phyloP scores from a whole-genome alignment of 1,140 invertebrate genomes.

The Nymphalis io region DNA sequence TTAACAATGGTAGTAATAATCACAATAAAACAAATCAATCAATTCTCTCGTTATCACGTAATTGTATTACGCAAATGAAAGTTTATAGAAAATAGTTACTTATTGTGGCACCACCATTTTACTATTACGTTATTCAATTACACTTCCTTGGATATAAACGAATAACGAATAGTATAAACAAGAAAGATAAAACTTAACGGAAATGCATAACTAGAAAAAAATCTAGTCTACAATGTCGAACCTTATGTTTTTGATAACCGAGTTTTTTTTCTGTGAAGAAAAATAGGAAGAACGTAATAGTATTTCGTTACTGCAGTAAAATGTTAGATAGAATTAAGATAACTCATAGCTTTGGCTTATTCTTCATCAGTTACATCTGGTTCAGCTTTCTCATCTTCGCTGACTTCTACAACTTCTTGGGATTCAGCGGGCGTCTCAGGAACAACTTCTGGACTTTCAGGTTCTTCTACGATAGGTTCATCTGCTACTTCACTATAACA shows the following conservation, averaged over 20 bases:
- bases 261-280: slow-evolving; percentile 4
- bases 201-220: slow-evolving; percentile 45
- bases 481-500: slow-evolving; percentile 59
- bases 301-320: slow-evolving; percentile 9
- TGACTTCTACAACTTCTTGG: slow-evolving; percentile 62
- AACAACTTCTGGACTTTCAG: slow-evolving; percentile 58
- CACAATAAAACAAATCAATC: slow-evolving; percentile 38
- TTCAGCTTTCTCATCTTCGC: slow-evolving; percentile 75
- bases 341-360: slow-evolving; percentile 42
- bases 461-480: slow-evolving; percentile 72
- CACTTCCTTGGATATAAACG: slow-evolving; percentile 42
- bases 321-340: slow-evolving; percentile 13
- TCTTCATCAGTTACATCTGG: slow-evolving; percentile 79
- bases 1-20: slow-evolving; percentile 62
- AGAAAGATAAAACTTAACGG: slow-evolving; percentile 33
- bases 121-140: slow-evolving; percentile 62
- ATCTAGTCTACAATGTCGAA: slow-evolving; percentile 24
- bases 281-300: not conserved
- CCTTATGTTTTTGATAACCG: slow-evolving; percentile 9
- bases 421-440: slow-evolving; percentile 51
- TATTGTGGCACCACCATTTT: slow-evolving; percentile 35
- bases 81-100: slow-evolving; percentile 29
- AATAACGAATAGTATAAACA: slow-evolving; percentile 50
- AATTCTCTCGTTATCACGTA: slow-evolving; percentile 55
- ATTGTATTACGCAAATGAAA: slow-evolving; percentile 72